Percentiles rank a stretch among this genome's conserved stretches.
phyloP scores from a whole-genome alignment of 2,888 invertebrate species.

The Actias luna region DNA sequence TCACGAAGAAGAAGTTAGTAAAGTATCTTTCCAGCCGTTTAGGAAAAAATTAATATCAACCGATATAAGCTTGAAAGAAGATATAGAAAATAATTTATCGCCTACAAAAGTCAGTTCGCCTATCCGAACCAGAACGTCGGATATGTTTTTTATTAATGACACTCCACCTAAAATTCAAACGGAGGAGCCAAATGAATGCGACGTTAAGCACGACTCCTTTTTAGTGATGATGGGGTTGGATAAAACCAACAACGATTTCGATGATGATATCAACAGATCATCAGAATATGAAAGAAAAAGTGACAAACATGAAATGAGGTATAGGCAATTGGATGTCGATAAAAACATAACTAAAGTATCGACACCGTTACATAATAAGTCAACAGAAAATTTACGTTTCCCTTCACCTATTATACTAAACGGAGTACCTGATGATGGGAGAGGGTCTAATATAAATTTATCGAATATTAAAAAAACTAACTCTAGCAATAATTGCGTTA shows the following conservation, averaged over 20 bases:
- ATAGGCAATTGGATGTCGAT: constrained; percentile 53
- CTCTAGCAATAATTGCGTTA: constrained; percentile 29
- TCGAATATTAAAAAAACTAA: constrained; percentile 41
- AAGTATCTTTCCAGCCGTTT: constrained; percentile 71
- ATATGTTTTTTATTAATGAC: constrained; percentile 66
- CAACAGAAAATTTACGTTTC: constrained; percentile 51
- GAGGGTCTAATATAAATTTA: constrained; percentile 41
- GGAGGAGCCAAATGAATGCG: constrained; percentile 43
- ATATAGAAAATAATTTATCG: constrained; percentile 48
- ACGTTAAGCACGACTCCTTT: constrained; percentile 68
- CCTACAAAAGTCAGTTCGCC: constrained; percentile 52
- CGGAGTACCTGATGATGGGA: constrained; percentile 50
- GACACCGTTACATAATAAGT: constrained; percentile 59
- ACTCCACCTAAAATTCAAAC: constrained; percentile 54
- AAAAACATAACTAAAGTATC: constrained; percentile 68
- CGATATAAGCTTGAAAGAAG: constrained; percentile 71
- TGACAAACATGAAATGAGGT: constrained; percentile 51
- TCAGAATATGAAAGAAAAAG: constrained; percentile 53
- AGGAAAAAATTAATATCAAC: constrained; percentile 54
- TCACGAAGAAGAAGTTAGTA: constrained; percentile 74
- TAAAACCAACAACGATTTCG: constrained; percentile 56
- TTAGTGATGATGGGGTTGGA: constrained; percentile 71
- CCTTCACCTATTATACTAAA: constrained; percentile 58
- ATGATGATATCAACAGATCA: constrained; percentile 55
- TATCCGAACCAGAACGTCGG: constrained; percentile 54